phyloP scores from a whole-genome alignment of 2,113 vertebrate species.

The Salvelinus sp. region DNA sequence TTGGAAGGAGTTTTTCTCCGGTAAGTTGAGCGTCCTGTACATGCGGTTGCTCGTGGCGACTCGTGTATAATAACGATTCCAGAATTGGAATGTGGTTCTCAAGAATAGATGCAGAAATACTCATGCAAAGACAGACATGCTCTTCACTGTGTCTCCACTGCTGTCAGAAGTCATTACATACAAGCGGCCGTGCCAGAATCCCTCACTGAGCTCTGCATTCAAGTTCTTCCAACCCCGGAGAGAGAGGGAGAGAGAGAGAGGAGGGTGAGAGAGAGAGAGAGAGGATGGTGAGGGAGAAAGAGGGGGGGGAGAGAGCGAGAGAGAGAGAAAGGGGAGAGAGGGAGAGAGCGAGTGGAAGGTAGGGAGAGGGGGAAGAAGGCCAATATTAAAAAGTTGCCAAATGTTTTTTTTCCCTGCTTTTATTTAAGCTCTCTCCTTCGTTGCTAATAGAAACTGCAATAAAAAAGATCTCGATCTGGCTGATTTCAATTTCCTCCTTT shows the following conservation, averaged over 20 bases:
- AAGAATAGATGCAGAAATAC: slow-evolving; percentile 52
- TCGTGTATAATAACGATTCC: slow-evolving; percentile 57
- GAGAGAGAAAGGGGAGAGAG: no score
- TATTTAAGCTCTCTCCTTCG: slow-evolving; percentile 29
- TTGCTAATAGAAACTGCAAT: slow-evolving; percentile 50
- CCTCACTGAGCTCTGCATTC: slow-evolving; percentile 48
- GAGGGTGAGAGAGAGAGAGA: no score
- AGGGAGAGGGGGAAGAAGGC: slow-evolving; percentile 9
- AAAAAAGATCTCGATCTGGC: slow-evolving; percentile 20
- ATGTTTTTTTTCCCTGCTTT: slow-evolving; percentile 44
- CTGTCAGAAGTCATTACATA: slow-evolving; percentile 73
- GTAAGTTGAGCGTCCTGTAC: slow-evolving; percentile 27
- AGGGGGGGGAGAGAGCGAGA: no score
- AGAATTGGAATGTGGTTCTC: slow-evolving; percentile 65
- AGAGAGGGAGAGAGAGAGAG: background rate
- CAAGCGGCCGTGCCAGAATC: slow-evolving; percentile 59
- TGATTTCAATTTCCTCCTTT: background rate
- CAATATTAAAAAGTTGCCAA: slow-evolving; percentile 45
- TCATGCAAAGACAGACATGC: slow-evolving; percentile 51
- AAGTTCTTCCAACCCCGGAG: slow-evolving; percentile 45
- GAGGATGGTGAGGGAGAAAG: no score
- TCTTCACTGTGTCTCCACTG: slow-evolving; percentile 67
- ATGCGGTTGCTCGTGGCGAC: slow-evolving; percentile 47
- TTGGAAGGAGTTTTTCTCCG: slow-evolving; percentile 19
- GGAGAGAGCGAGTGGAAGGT: background rate